Evolutionary conservation across 2,113 vertebrate species (phyloP).

Genomic region (Sylvietta virens): DNA sequence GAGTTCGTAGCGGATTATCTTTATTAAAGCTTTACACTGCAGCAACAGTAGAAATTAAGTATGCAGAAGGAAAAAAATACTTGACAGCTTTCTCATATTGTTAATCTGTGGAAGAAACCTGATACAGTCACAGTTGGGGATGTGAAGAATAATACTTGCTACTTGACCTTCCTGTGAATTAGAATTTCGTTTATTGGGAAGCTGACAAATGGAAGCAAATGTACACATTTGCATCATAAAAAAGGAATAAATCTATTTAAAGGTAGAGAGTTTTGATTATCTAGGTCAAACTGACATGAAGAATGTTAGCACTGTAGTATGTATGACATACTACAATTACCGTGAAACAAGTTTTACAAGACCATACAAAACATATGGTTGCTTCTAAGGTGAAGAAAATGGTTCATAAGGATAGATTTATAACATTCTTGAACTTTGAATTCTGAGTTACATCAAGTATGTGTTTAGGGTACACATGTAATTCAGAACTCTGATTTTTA

Average conservation of each 20-base stretch:
- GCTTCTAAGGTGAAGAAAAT: not conserved
- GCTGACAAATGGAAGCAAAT: not conserved
- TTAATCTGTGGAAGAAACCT: not conserved
- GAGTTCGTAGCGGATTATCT: not conserved
- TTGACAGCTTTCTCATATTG: not conserved
- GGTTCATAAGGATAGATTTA: not conserved
- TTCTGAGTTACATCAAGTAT: not conserved
- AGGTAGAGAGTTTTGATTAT: not conserved
- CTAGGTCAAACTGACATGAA: not conserved
- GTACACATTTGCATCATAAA: not conserved
- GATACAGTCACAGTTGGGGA: not conserved
- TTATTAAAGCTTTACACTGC: not conserved
- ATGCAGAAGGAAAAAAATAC: not conserved
- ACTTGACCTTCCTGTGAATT: not conserved
- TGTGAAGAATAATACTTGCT: not conserved
- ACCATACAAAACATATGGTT: not conserved
- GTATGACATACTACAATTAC: not conserved
- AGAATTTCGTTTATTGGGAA: not conserved
- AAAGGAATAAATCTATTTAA: not conserved
- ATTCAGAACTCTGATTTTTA: not conserved
- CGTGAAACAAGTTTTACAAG: not conserved
- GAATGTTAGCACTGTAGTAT: not conserved
- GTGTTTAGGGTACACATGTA: not conserved
- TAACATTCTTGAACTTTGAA: not conserved
- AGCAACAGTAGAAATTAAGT: not conserved